Evolutionary conservation across 1,140 invertebrate species (phyloP), one percentile per base, ranked within the genome.

Genomic region (Hyles euphorbiae): DNA sequence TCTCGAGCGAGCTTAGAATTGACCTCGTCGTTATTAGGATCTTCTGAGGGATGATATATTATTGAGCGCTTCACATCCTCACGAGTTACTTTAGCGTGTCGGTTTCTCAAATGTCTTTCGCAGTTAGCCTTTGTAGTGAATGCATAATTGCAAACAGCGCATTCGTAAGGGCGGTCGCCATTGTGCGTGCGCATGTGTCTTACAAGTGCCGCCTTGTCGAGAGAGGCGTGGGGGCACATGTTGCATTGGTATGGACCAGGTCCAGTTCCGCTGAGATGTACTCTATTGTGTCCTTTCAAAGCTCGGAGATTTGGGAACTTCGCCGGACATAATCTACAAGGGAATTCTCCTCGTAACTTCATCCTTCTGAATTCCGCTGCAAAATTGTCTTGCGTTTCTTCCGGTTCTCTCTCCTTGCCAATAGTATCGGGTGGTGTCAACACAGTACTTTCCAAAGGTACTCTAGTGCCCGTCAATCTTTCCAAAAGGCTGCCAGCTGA

Each of bases 121-220:
- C 96, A 97, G 70, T 97, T 97, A 0, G 95, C 93, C 86, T 99
- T 98, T 0, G 98, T 99, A 2, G 98, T 99, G 83, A 99, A 99
- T 1, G 97, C 96, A 71, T 96, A 98, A 70, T 97, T 96, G 83
- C 98, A 99, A 2, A 98, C 91, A 1, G 94, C 93, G 76, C 98
- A 99, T 76, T 98, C 96, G 75, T 97, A 99, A 0, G 98, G 98
- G 3, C 97, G 91, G 72, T 98, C 97, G 0, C 97, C 97, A 76
- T 98, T 98, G 87, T 99, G 98, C 3, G 95, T 95, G 65, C 97
- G 91, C 92, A 99, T 94, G 81, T 99, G 95, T 34, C 96, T 93
- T 3, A 96, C 93, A 3, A 99, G 80, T 1, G 96, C 96, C 7
- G 95, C 95, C 79, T 98, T 98, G 70, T 98, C 98, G 40, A 94